Base-by-base conservation (phyloP, 2,888 invertebrate species). In the Zhengitettix transpicula region DNA sequence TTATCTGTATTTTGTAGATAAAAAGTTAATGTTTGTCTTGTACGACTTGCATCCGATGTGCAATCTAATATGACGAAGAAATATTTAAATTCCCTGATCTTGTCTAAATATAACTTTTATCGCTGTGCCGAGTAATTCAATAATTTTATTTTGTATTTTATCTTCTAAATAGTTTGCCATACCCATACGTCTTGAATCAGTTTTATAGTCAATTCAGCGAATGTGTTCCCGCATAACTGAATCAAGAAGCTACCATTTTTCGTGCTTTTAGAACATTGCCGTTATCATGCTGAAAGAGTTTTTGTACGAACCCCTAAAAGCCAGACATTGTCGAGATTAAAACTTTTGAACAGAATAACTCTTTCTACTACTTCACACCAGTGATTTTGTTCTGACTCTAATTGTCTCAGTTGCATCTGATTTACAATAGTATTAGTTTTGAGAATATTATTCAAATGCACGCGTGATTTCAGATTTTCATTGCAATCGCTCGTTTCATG, bases 241-340 rank as follows among this genome's bases (percentile, higher is more conserved):
- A 64, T 66, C 64, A 57, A 66, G 63, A 62, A 60, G 42, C 57
- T 60, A 64, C 14, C 62, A 65, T 62, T 60, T 64, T 61, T 51
- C 63, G 58, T 51, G 55, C 59, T 65, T 64, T 64, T 56, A 64
- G 58, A 64, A 65, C 64, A 64, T 64, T 65, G 17, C 62, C 64
- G 62, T 65, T 64, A 55, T 63, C 63, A 17, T 52, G 42, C 14
- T 63, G 57, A 47, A 57, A 65, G 28, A 65, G 60, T 55, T 54
- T 59, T 40, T 60, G 53, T 42, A 61, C 54, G 42, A 42, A 41
- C 63, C 63, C 28, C 61, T 56, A 64, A 64, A 56, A 55, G 62
- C 62, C 55, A 64, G 55, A 63, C 60, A 55, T 55, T 65, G 63
- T 56, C 17, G 53, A 53, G 51, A 16, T 63, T 63, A 57, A 60